Evolutionary conservation across 1,140 invertebrate species (phyloP), one percentile per base, ranked within the genome.

Genomic region (Drosophila repletoides): DNA sequence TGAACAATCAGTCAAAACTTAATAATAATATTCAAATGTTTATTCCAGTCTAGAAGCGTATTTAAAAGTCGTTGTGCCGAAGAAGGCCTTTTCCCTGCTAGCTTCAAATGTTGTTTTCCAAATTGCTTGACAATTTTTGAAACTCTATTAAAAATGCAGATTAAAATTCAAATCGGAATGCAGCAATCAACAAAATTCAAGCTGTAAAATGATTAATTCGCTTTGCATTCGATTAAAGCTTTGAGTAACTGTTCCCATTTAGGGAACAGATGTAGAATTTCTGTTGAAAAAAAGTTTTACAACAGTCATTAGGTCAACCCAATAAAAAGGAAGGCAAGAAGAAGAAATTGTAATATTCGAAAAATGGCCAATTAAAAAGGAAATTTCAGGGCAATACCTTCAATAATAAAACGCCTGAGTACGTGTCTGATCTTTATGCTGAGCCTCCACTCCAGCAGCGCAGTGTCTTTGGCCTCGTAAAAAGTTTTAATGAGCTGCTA

Each of bases 401-500:
- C 31, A 12, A 38, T 48, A 68, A 68, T 55, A 55, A 68, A 68
- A 68, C 22, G 51, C 14, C 36, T 53, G 46, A 65, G 65, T 55
- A 55, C 53, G 59, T 66, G 60, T 63, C 31, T 59, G 49, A 67
- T 61, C 31, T 68, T 58, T 38, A 48, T 45, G 24, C 38, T 21
- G n/a, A 28, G 22, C 65, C n/a, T n/a, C 53, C 55, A 56, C 34
- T 24, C 43, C 19, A 49, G 7, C 1, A 22, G 3, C 14, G 1
- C n/a, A 21, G 19, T 66, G 40, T 53, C 40, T 24, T 40, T 21
- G 22, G 31, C 48, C 29, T 63, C 58, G 29, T 68, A 61, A 76
- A 76, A 76, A 67, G 31, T 77, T 68, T 76, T 67, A 76, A 76
- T 77, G 74, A 70, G 52, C 40, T 56, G 56, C 51, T 68, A 68